phyloP scores from a whole-genome alignment of 2,888 invertebrate species.

The Ophion costatus region DNA sequence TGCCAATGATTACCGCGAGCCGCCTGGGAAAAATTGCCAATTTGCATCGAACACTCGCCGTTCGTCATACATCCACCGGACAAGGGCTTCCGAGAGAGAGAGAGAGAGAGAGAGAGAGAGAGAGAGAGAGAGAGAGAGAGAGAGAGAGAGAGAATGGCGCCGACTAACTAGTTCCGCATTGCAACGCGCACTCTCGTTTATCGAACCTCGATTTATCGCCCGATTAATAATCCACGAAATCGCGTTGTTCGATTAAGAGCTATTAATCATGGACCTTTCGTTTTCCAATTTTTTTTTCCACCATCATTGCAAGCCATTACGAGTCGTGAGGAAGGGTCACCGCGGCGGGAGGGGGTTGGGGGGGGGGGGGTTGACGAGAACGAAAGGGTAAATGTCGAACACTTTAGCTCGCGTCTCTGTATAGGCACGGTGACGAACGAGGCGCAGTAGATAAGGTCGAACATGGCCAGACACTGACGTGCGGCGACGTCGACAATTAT shows the following conservation, averaged over 20 bases:
- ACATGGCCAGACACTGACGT: conserved; percentile 32
- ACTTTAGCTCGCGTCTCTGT: not conserved
- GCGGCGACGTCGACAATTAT: not conserved
- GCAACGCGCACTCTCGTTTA: conserved; percentile 50
- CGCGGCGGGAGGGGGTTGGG: not conserved
- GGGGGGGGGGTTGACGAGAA: not conserved
- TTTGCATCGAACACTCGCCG: conserved; percentile 75
- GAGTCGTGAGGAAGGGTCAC: conserved; percentile 6
- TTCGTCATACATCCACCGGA: conserved; percentile 64
- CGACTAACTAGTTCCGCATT: conserved; percentile 37
- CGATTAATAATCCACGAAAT: conserved; percentile 62
- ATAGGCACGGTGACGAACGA: not conserved
- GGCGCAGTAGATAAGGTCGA: conserved; percentile 48
- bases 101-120: conserved; percentile 18
- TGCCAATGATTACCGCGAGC: conserved; percentile 79
- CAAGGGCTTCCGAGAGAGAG: conserved; percentile 17
- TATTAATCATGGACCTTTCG: conserved; percentile 54
- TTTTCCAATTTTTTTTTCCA: conserved; percentile 34
- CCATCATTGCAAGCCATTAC: conserved; percentile 48
- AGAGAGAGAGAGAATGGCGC: conserved; percentile 39
- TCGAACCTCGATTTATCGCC: conserved; percentile 66
- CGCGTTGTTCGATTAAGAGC: conserved; percentile 60
- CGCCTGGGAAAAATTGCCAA: conserved; percentile 79
- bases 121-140: conserved; percentile 19
- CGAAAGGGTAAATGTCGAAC: conserved; percentile 4